Evolutionary conservation across 2,797 vertebrate species (phyloP), one percentile per base, ranked within the genome.

Genomic region (Cetoscarus ocellatus): DNA sequence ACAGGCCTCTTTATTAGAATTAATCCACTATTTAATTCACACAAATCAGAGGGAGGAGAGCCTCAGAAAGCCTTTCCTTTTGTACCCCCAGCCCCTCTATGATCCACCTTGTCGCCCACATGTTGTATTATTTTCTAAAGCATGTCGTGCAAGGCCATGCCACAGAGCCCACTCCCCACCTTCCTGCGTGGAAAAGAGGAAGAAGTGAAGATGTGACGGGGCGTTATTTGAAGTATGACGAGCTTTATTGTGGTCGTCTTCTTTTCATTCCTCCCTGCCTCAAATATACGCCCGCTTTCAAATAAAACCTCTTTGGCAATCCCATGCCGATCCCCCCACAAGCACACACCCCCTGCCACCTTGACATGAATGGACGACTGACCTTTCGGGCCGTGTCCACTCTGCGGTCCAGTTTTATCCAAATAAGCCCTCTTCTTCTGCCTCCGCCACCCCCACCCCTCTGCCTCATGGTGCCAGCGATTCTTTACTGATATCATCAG

Each of bases 401-500:
- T 94, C 91, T 93, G 85, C 73, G 86, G 92, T 93, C 90, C 93
- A 84, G 89, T 83, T 86, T 86, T 89, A 90, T 92, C 89, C 85
- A 90, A 92, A 92, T 90, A 91, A 91, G 84, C 77, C 82, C 75
- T 63, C 76, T 51, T 61, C 82, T 75, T 65, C 75, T 48, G 57
- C 45, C 15, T 18, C 50, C 27, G 12, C 50, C 27, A 1, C 6
- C 6, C 12, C 87, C 81, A 70, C 82, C 77, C 63, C 73, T 77
- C 70, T 77, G 73, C 84, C 79, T 83, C 89, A 86, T 86, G 78
- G 88, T 91, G 90, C 92, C 89, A 90, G 90, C 83, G 89, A 92
- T 93, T 92, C 91, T 92, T 93, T 92, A 91, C 88, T 93, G 91
- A 94, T 94, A 94, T 94, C 89, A 94, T 93, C 91, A 93, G 89